Conservation (phyloP, 2,113 vertebrate genomes). For the Pterophyllum scalare region DNA sequence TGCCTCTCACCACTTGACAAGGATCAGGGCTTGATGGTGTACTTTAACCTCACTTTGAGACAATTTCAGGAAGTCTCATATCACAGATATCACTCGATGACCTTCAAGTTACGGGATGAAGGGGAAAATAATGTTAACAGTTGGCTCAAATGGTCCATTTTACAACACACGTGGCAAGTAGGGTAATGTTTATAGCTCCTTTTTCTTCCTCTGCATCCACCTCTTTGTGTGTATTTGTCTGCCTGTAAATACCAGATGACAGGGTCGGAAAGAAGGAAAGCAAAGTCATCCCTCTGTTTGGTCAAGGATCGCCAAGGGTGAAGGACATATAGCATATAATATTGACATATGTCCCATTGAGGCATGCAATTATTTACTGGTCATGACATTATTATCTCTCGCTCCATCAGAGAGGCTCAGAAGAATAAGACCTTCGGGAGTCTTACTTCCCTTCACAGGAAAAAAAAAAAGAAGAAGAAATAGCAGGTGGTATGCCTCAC, state of each 20-base stretch:
- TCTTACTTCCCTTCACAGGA: constrained; percentile 76
- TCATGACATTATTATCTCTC: constrained; percentile 87
- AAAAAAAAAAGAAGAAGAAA: constrained; percentile 70
- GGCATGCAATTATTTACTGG: constrained; percentile 88
- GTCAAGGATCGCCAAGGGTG: constrained; percentile 81
- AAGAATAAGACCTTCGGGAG: constrained; percentile 83
- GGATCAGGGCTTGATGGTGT: constrained; percentile 51
- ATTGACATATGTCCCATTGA: constrained; percentile 85
- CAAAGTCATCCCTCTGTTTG: constrained; percentile 71
- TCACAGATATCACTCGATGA: neutral
- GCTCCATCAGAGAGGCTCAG: constrained; percentile 85
- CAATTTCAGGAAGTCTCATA: neutral
- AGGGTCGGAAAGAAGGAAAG: constrained; percentile 29
- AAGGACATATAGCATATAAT: constrained; percentile 83
- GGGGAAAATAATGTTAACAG: neutral
- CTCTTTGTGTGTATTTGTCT: constrained; percentile 21
- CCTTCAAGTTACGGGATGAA: constrained; percentile 30
- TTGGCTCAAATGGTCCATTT: constrained; percentile 10
- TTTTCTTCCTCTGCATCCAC: constrained; percentile 13
- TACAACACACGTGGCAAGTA: neutral
- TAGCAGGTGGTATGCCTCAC: constrained; percentile 84
- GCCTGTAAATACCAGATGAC: constrained; percentile 63
- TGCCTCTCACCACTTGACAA: constrained; percentile 45
- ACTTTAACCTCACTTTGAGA: constrained; percentile 46
- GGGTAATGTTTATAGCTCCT: neutral